Conservation (phyloP, 2,888 invertebrate species). For the Cistogaster globosa region DNA sequence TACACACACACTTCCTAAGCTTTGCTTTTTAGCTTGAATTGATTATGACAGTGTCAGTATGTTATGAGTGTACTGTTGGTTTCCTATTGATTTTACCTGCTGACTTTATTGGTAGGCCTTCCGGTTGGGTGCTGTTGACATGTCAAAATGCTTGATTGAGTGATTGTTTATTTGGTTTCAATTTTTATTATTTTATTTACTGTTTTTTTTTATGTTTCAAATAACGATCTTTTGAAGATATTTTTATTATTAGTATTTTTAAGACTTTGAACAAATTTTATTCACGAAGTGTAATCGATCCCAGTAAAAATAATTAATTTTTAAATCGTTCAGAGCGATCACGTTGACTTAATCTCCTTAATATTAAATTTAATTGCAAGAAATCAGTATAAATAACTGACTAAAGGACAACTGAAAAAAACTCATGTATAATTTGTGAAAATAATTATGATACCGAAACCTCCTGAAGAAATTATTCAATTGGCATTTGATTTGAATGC, state of each 20-base stretch:
- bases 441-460: too few relatives aligned
- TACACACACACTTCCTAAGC: neutral
- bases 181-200: constrained; percentile 17
- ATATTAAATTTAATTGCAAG: neutral
- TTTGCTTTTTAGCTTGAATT: neutral
- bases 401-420: too few relatives aligned
- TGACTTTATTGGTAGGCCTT: neutral
- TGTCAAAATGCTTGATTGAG: neutral
- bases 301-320: too few relatives aligned
- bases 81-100: neutral
- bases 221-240: neutral
- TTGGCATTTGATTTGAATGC: too few relatives aligned
- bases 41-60: neutral
- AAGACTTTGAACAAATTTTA: too few relatives aligned
- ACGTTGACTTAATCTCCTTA: too few relatives aligned
- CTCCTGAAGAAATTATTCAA: too few relatives aligned
- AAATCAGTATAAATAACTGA: too few relatives aligned
- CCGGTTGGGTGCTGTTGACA: neutral
- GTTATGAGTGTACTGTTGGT: constrained; percentile 10
- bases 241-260: too few relatives aligned
- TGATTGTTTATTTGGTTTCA: neutral
- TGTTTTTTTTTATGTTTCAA: constrained; percentile 13
- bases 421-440: too few relatives aligned
- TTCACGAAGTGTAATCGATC: too few relatives aligned
- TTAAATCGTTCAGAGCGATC: too few relatives aligned